A percentile compares a stretch with the other conserved stretches of the same genome.
Conservation (phyloP, 2,888 invertebrate genomes). For the Drosophila eohydei region DNA sequence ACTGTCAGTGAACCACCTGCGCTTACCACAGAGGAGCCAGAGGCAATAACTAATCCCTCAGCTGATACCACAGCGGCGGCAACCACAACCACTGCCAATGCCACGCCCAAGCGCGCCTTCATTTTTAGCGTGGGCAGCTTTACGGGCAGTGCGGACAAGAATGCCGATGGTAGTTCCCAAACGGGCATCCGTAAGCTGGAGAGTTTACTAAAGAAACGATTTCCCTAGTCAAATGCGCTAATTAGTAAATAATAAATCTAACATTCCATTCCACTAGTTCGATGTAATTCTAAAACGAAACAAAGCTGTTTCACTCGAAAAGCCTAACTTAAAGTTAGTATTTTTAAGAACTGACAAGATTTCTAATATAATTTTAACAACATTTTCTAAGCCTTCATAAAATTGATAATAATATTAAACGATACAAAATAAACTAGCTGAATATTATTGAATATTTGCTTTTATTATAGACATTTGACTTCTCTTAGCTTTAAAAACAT, state of each 20-base stretch:
- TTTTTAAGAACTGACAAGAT: constrained; percentile 6
- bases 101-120: constrained; percentile 82
- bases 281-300: constrained; percentile 11
- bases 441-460: constrained; percentile 28
- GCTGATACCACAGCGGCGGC: constrained; percentile 38
- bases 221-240: constrained; percentile 76
- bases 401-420: constrained; percentile 5
- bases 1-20: constrained; percentile 12
- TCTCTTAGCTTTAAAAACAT: constrained; percentile 57
- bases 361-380: neutral
- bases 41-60: constrained; percentile 26
- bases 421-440: constrained; percentile 9
- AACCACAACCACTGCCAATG: constrained; percentile 46
- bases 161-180: constrained; percentile 71
- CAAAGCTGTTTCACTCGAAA: constrained; percentile 2
- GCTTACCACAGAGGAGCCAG: constrained; percentile 27
- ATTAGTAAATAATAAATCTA: constrained; percentile 12
- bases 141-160: constrained; percentile 79
- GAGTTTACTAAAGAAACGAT: constrained; percentile 86
- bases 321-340: neutral
- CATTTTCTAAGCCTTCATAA: neutral
- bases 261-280: constrained; percentile 65
- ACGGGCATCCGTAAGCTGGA: constrained; percentile 86
- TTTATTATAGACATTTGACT: constrained; percentile 63
- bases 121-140: constrained; percentile 83